A percentile compares a stretch with the other conserved stretches of the same genome.
Conservation (phyloP, 2,888 invertebrate genomes). For the Gasteruption jaculator region DNA sequence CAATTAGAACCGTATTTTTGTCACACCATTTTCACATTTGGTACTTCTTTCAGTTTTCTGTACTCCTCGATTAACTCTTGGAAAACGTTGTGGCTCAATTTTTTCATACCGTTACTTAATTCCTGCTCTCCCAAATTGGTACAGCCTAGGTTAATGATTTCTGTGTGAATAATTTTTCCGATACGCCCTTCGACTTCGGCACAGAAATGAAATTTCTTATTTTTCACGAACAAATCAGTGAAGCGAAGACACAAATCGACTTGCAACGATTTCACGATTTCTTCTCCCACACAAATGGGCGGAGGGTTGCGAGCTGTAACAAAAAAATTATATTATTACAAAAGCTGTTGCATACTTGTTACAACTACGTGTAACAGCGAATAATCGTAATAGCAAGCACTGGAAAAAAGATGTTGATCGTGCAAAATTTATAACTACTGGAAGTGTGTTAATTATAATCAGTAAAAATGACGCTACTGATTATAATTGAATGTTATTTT, state of each 20-base stretch:
- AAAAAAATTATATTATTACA: slow-evolving; percentile 6
- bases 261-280: slow-evolving; percentile 30
- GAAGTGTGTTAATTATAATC: too few relatives aligned
- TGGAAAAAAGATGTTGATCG: too few relatives aligned
- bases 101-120: too few relatives aligned
- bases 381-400: too few relatives aligned
- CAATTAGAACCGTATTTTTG: slow-evolving; percentile 1
- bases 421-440: too few relatives aligned
- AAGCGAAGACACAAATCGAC: slow-evolving; percentile 34
- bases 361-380: too few relatives aligned
- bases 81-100: neutral
- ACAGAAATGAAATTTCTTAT: slow-evolving; percentile 33
- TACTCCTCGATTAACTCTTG: neutral
- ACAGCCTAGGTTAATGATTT: slow-evolving; percentile 32
- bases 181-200: slow-evolving; percentile 24
- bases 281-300: slow-evolving; percentile 36
- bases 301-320: slow-evolving; percentile 41
- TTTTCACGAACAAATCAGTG: slow-evolving; percentile 31
- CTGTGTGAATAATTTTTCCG: slow-evolving; percentile 12
- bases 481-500: too few relatives aligned
- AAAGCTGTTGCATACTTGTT: too few relatives aligned
- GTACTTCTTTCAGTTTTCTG: neutral
- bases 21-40: slow-evolving; percentile 9
- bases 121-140: slow-evolving; percentile 27
- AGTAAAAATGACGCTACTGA: too few relatives aligned